Base-by-base conservation (phyloP, 2,888 invertebrate genomes). In the Carabus problematicus region DNA sequence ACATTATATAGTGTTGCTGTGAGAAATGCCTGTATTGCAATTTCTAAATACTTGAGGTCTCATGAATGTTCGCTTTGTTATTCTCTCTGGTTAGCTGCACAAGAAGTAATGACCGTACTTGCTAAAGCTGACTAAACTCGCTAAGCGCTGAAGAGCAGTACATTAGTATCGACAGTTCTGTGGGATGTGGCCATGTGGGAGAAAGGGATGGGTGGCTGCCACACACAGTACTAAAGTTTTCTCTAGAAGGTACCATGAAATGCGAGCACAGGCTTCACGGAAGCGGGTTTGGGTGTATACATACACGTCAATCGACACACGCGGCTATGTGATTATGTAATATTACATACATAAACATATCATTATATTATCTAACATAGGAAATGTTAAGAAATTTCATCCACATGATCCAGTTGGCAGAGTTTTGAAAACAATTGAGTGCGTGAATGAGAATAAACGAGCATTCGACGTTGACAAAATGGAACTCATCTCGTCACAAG, bases 31-130 rank as follows among this genome's bases (percentile, higher is more conserved):
- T 67, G 67, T 67, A 67, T 67, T 67, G 67, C 67, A 67, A 67
- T 67, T 67, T 67, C 67, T 67, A 67, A 67, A 67, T 67, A 67
- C 67, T 67, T 67, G 67, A 67, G 67, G 67, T 67, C 59, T 67
- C 67, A 67, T 67, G 67, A 67, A 67, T 67, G 67, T 59, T 67
- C 67, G 59, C 67, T 67, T 67, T 67, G 67, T 67, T 67, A 67
- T 59, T 52, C 67, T 67, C 67, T 67, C 58, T 64, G 67, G 49
- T 59, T 59, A 47, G 60, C 67, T 41, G 58, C 67, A 60, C 67
- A 67, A 67, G 67, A 67, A 67, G 67, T 67, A 67, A 67, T 67
- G 67, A 67, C 67, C 67, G 67, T 66, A 56, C 66, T 67, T 59
- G 64, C 64, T 63, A 64, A 64, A 64, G 64, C 55, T 64, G 64